Conservation (phyloP, 2,797 vertebrate genomes). For the Jordanella pulchra region DNA sequence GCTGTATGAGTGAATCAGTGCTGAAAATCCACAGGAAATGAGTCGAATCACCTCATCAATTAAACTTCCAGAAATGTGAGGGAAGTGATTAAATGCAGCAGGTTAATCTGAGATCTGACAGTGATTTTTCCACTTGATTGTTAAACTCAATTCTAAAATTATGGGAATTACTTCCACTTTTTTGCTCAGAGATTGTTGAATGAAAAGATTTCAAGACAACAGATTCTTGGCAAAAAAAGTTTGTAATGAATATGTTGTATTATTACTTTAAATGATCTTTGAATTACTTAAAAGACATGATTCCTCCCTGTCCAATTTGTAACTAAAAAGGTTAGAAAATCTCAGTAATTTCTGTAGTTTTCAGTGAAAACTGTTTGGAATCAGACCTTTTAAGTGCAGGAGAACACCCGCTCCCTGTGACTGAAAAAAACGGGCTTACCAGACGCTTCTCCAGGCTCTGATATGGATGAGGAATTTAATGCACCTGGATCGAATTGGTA, state of each 20-base stretch:
- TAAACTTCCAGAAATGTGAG: conserved; percentile 19
- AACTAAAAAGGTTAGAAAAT: neutral
- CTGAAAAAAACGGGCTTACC: conserved; percentile 52
- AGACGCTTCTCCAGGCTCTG: conserved; percentile 46
- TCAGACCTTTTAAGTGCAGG: conserved; percentile 40
- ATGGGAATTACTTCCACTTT: neutral
- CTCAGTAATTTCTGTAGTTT: neutral
- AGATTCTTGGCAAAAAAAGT: neutral
- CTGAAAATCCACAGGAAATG: neutral
- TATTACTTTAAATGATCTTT: conserved; percentile 27
- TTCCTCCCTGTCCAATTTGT: neutral
- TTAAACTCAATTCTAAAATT: conserved; percentile 18
- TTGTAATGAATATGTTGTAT: neutral
- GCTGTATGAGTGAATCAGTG: conserved; percentile 2
- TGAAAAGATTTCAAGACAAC: neutral
- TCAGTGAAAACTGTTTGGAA: neutral
- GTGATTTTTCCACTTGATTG: conserved; percentile 10
- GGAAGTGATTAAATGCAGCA: conserved; percentile 1
- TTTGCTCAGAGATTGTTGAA: neutral
- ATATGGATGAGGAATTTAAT: conserved; percentile 52
- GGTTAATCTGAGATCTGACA: conserved; percentile 11
- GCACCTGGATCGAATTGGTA: conserved; percentile 56
- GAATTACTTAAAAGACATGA: conserved; percentile 27
- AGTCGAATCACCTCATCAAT: conserved; percentile 3
- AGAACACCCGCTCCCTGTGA: conserved; percentile 37